Base-by-base conservation (phyloP, 2,113 vertebrate species). In the Crotophaga sulcirostris region DNA sequence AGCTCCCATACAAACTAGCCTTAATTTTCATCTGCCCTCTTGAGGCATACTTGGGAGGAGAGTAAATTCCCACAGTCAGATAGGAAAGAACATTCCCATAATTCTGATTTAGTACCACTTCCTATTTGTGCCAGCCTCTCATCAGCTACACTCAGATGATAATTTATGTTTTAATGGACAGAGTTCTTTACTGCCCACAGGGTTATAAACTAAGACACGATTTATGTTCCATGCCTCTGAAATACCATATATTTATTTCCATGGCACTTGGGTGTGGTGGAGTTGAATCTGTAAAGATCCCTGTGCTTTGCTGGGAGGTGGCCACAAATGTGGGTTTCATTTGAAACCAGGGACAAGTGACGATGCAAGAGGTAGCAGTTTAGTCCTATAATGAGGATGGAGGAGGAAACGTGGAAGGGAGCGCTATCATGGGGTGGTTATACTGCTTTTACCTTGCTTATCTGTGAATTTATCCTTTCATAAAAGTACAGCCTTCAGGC, bases 141-240 rank as follows among this genome's bases (percentile, higher is more conserved):
- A 69, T 82, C 95, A 89, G 15, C 78, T 68, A 14, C 60, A 25
- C 31, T 77, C 68, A 45, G 51, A 66, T 63, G 91, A 67, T 84
- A 92, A 96, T 95, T 97, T 92, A 96, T 62, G 77, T 97, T 93
- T 95, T 96, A 88, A 95, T 93, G 34, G 52, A 68, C 77, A 62
- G 51, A 84, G 36, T 70, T 72, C 78, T 95, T 94, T 83, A 72
- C 79, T 94, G 89, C 95, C 96, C 72, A 42, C 55, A 10, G 68
- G 73, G 25, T 81, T 96, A 91, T 94, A 82, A 96, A 92, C 84
- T 73, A 89, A 89, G 82, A 17, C 67, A 58, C 51, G 58, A 90
- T 95, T 74, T 92, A 80, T 88, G 54, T 76, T 58, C 79, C 18
- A 0, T 3, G 33, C 77, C 67, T 84, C 86, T 60, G 73, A 93